Base-by-base conservation (phyloP, 2,113 vertebrate genomes). In the Ovis canadensis region DNA sequence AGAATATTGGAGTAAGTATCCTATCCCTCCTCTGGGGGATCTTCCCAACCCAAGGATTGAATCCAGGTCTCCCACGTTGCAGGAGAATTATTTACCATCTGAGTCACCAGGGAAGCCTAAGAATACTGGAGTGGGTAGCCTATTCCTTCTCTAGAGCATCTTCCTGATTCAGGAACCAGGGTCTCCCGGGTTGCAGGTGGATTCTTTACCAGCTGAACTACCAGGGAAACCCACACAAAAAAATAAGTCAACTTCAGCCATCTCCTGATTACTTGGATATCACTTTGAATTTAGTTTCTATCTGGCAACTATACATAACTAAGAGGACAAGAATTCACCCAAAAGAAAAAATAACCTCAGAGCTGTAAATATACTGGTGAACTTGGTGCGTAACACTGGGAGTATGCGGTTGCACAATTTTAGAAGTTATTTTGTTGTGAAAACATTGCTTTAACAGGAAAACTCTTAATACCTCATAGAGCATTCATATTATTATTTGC, bases 241-340 rank as follows among this genome's bases (percentile, higher is more conserved):
- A 80, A 36, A 14, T 19, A 43, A 95, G 31, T 52, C 7, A 78
- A 3, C 82, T 7, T 45, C 40, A 83, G 15, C 3, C 8, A 59
- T 3, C 82, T 93, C 55, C 36, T 78, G 1, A 71, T 83, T 86
- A 83, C 36, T 57, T 71, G 40, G 10, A 85, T 88, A 78, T 60
- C 40, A 9, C 2, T 71, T 85, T 52, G n/a, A 64, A 87, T 80
- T 95, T 31, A 59, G 8, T 54, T 81, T 17, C 8, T 40, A 29
- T 29, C 7, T 4, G 27, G 17, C 5, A 43, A 52, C 9, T 48
- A 15, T 31, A 15, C 1, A 78, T 13, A 85, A 3, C 0, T 7
- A 40, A 67, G 21, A 89, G 9, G 25, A 1, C 13, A 57, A 62
- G 3, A 84, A 52, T 6, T 19, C 12, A 74, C 2, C 15, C 43